These are phyloP conservation scores for Novumbra hubbsi DNA, from an alignment of 2,797 vertebrate species.

Conservation along the genomic window DNA sequence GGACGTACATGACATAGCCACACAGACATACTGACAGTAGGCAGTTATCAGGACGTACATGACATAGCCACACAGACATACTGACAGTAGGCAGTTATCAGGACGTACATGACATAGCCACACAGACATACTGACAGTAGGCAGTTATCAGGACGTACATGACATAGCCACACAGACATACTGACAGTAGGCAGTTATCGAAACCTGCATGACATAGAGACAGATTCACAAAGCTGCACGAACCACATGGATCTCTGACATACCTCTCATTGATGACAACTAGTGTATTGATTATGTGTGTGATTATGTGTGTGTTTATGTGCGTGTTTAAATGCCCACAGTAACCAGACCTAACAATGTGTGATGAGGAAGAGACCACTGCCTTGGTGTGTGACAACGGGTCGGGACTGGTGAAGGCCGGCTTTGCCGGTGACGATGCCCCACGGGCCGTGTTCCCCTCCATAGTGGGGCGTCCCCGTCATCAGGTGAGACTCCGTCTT, in stretches of 20 bases:
- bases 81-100: too few relatives aligned
- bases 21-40: too few relatives aligned
- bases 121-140: too few relatives aligned
- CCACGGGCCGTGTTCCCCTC: conserved; percentile 85
- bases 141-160: too few relatives aligned
- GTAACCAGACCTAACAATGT: conserved; percentile 67
- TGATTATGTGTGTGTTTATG: not conserved
- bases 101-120: too few relatives aligned
- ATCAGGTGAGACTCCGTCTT: conserved; percentile 70
- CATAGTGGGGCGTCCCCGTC: conserved; percentile 84
- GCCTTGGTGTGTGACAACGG: conserved; percentile 87
- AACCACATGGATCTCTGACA: not conserved
- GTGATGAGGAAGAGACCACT: conserved; percentile 84
- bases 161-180: too few relatives aligned
- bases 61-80: too few relatives aligned
- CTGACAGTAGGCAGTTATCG: too few relatives aligned
- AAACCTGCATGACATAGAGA: too few relatives aligned
- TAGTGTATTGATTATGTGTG: not conserved
- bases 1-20: too few relatives aligned
- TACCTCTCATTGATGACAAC: not conserved
- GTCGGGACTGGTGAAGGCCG: conserved; percentile 86
- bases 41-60: too few relatives aligned
- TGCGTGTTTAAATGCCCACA: conserved; percentile 24
- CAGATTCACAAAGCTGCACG: too few relatives aligned
- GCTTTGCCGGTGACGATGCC: conserved; percentile 84